Conservation (phyloP, 2,113 vertebrate genomes). For the Nothocercus nigrocapillus region DNA sequence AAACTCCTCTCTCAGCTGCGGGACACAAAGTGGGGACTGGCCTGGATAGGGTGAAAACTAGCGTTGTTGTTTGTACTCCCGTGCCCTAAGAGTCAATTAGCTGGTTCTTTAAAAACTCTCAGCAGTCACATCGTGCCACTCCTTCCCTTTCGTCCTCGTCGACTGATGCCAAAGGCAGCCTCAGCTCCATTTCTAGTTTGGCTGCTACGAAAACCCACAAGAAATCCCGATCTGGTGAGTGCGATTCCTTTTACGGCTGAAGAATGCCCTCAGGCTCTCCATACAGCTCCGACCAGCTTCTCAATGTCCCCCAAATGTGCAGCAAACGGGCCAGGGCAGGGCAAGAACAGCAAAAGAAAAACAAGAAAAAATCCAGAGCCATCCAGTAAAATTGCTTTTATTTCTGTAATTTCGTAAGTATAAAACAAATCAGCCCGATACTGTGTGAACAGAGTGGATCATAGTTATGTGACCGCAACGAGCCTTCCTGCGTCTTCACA, state of each 20-base stretch:
- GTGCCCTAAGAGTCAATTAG: conserved; percentile 4
- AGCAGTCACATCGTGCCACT: conserved; percentile 39
- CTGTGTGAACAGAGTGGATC: conserved; percentile 60
- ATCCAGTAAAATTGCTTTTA: conserved; percentile 70
- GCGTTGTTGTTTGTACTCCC: conserved; percentile 52
- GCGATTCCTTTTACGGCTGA: conserved; percentile 68
- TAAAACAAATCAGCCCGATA: conserved; percentile 70
- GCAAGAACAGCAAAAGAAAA: neutral
- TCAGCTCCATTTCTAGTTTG: conserved; percentile 68
- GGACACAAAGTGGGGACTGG: conserved; percentile 43
- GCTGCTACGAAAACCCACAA: conserved; percentile 64
- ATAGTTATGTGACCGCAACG: conserved; percentile 37
- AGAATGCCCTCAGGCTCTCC: conserved; percentile 50
- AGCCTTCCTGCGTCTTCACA: neutral
- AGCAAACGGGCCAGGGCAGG: neutral
- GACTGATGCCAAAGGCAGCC: conserved; percentile 48
- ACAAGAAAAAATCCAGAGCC: neutral
- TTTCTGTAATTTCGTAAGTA: conserved; percentile 67
- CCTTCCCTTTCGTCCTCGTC: conserved; percentile 19
- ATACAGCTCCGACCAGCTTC: neutral
- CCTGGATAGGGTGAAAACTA: conserved; percentile 54
- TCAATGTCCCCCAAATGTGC: conserved; percentile 6
- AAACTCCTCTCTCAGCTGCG: neutral
- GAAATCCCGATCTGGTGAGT: conserved; percentile 63
- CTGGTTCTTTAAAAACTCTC: conserved; percentile 11